These are phyloP conservation scores for Lasiurus cinereus DNA, from an alignment of 2,113 vertebrate genomes.

Conservation along the genomic window DNA sequence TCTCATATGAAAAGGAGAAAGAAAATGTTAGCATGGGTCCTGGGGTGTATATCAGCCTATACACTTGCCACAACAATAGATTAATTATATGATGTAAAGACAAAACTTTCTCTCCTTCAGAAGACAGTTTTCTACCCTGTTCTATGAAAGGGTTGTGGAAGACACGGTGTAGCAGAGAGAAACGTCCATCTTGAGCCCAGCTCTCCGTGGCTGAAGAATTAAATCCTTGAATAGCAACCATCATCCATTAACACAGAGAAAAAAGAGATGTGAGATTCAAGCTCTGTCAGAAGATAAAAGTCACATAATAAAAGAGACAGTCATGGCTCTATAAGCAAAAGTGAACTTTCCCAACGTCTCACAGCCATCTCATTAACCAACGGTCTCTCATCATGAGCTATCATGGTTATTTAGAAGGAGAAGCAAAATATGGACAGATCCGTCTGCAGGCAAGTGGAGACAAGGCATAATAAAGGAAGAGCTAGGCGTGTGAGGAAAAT, in stretches of 20 bases:
- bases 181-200: background rate
- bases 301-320: background rate
- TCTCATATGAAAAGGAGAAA: background rate
- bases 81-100: background rate
- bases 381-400: slow-evolving; percentile 56
- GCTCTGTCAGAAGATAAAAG: slow-evolving; percentile 12
- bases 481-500: slow-evolving; percentile 63
- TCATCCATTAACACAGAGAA: background rate
- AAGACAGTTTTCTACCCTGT: background rate
- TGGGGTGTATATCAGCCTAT: background rate
- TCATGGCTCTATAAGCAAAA: slow-evolving; percentile 32
- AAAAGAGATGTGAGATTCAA: background rate
- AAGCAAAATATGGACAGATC: slow-evolving; percentile 33
- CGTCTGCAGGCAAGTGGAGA: slow-evolving; percentile 74
- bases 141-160: background rate
- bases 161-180: background rate
- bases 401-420: slow-evolving; percentile 58
- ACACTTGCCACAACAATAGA: background rate
- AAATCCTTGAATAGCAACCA: background rate
- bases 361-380: slow-evolving; percentile 47
- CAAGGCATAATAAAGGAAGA: slow-evolving; percentile 49
- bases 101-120: background rate
- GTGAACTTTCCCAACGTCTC: slow-evolving; percentile 35
- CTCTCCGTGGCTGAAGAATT: background rate
- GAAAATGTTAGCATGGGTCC: background rate